phyloP scores from a whole-genome alignment of 2,797 vertebrate species.

The Glyptemys insculpta region DNA sequence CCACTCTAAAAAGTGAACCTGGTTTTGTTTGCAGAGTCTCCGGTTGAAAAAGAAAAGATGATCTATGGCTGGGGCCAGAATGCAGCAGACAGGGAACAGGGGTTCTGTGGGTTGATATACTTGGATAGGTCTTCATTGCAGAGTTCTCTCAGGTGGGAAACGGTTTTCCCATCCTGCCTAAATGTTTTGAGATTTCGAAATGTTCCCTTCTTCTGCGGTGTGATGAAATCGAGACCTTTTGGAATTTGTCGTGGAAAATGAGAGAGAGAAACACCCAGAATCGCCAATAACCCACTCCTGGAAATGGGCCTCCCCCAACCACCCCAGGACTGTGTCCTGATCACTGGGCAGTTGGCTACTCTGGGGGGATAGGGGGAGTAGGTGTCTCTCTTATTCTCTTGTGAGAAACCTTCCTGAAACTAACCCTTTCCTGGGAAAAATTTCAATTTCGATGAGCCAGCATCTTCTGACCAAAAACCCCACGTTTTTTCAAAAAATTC shows the following conservation, averaged over 20 bases:
- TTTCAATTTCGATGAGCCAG: not conserved
- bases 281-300: not conserved
- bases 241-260: not conserved
- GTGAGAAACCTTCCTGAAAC: not conserved
- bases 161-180: not conserved
- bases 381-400: not conserved
- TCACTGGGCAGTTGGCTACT: not conserved
- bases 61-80: not conserved
- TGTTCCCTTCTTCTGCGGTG: not conserved
- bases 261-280: not conserved
- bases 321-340: not conserved
- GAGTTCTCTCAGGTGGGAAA: not conserved
- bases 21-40: slow-evolving; percentile 41
- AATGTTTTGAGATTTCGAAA: not conserved
- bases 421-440: not conserved
- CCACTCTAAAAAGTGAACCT: slow-evolving; percentile 53
- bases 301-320: not conserved
- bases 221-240: too few species aligned
- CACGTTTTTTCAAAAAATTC: not conserved
- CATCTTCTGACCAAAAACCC: not conserved
- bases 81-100: not conserved
- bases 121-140: not conserved
- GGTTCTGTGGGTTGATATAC: not conserved
- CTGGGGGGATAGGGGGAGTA: not conserved
- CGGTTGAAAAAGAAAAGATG: not conserved